A percentile compares a stretch with the other conserved stretches of the same genome.
phyloP scores from a whole-genome alignment of 2,113 vertebrate genomes.

The Empidonax alnorum region DNA sequence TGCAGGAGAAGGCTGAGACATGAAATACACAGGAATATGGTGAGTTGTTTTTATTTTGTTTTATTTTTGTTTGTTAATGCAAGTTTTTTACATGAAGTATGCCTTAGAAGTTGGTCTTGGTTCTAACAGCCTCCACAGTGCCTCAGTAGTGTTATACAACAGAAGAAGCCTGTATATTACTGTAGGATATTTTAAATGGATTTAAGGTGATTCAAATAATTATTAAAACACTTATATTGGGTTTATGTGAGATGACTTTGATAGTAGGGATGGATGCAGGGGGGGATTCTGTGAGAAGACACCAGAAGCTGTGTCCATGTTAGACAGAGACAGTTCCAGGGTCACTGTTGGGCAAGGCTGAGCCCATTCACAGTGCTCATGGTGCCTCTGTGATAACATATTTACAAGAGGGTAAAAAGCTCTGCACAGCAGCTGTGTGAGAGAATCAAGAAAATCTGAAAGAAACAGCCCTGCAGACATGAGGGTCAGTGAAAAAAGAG shows the following conservation, averaged over 20 bases:
- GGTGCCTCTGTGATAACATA: background rate
- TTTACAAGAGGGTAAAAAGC: background rate
- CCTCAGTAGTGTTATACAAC: background rate
- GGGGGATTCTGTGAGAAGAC: background rate
- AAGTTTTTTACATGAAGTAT: background rate
- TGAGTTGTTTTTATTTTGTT: background rate
- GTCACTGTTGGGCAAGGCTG: background rate
- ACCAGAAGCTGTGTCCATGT: background rate
- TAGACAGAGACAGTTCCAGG: background rate
- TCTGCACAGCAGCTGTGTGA: background rate
- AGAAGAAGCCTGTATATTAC: background rate
- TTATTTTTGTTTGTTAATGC: background rate
- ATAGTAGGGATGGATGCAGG: background rate
- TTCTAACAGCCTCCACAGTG: background rate
- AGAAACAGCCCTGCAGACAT: background rate
- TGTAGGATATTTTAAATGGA: background rate
- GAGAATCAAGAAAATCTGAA: background rate
- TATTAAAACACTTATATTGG: background rate
- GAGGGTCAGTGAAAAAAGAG: background rate
- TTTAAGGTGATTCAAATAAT: background rate
- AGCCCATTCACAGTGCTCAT: fast-evolving
- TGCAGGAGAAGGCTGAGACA: background rate
- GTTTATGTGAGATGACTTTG: background rate
- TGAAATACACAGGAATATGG: background rate
- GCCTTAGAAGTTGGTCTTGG: background rate